Evolutionary conservation across 2,888 invertebrate genomes (phyloP).

Genomic region (Matsumyia berberina): DNA sequence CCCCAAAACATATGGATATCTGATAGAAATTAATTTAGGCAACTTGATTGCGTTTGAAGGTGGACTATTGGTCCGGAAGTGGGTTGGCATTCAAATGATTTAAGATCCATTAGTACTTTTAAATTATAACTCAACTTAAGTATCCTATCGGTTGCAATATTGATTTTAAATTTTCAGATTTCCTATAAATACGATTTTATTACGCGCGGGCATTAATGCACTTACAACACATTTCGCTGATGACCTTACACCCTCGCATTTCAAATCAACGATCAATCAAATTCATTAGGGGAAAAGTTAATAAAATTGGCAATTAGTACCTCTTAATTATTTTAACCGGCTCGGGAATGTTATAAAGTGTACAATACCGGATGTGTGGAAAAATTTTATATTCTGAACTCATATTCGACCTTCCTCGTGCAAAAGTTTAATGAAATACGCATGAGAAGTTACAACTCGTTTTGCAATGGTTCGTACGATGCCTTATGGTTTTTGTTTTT

Average conservation of each 20-base stretch:
- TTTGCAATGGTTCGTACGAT: too few species aligned
- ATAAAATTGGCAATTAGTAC: conserved; percentile 8
- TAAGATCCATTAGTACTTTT: background rate
- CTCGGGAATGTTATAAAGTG: background rate
- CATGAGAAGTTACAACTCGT: background rate
- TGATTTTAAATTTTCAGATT: background rate
- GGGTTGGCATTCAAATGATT: background rate
- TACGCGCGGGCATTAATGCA: background rate
- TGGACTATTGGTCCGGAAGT: conserved; percentile 19
- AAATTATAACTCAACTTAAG: background rate
- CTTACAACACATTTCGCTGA: background rate
- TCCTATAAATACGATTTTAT: background rate
- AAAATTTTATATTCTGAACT: conserved; percentile 1
- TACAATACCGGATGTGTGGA: background rate
- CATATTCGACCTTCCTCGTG: conserved; percentile 6
- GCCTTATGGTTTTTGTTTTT: too few species aligned
- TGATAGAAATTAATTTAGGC: conserved; percentile 1
- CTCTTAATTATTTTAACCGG: conserved; percentile 6
- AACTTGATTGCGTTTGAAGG: conserved; percentile 5
- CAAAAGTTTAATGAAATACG: background rate
- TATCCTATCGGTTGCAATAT: background rate
- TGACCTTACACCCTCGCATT: conserved; percentile 19
- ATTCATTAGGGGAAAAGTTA: background rate
- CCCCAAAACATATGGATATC: background rate
- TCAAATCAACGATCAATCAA: conserved; percentile 1